These are phyloP conservation scores for Notocelia uddmanniana DNA, from an alignment of 2,888 invertebrate genomes.

Conservation along the genomic window DNA sequence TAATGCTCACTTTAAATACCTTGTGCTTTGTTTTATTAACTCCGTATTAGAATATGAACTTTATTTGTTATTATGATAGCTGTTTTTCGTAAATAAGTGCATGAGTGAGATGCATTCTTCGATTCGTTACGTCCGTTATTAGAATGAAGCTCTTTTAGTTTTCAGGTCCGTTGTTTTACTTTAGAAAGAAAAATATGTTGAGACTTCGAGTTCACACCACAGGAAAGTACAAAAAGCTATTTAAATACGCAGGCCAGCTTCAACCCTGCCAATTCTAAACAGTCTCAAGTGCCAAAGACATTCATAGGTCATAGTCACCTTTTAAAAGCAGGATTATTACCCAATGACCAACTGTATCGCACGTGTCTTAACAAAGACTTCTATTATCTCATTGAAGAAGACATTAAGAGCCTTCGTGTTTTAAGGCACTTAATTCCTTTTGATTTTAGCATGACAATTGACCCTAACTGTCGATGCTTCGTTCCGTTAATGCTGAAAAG, in stretches of 20 bases:
- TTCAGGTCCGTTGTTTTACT: too few species aligned
- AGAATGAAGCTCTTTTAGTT: too few species aligned
- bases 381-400: background rate
- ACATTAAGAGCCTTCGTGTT: background rate
- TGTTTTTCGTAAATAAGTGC: too few species aligned
- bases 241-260: background rate
- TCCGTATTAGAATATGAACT: background rate
- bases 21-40: background rate
- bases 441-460: background rate
- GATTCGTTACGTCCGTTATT: too few species aligned
- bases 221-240: background rate
- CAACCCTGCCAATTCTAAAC: background rate
- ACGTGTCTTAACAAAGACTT: conserved; percentile 65
- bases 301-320: conserved; percentile 30
- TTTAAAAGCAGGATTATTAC: conserved; percentile 59
- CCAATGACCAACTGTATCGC: conserved; percentile 60
- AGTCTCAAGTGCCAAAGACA: background rate
- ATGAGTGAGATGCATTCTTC: too few species aligned
- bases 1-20: background rate
- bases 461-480: conserved; percentile 62
- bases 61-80: too few species aligned
- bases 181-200: too few species aligned
- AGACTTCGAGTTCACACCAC: too few species aligned
- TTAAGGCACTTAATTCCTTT: background rate
- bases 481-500: conserved; percentile 53